phyloP scores from a whole-genome alignment of 2,113 vertebrate genomes.

The Pteruthius melanotis region DNA sequence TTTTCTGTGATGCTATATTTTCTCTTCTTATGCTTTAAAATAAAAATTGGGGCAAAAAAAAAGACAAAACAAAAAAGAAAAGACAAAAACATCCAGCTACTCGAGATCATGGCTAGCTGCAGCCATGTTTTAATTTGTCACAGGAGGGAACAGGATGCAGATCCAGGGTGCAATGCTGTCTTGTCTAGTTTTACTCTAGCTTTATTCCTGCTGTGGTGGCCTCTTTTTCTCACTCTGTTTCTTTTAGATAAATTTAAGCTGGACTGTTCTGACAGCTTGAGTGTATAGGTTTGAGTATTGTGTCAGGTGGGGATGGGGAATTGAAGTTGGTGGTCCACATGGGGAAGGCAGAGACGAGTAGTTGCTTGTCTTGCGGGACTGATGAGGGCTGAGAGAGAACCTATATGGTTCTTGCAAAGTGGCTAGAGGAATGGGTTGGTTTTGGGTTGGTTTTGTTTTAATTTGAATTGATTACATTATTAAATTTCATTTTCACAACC shows the following conservation, averaged over 20 bases:
- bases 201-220: neutral
- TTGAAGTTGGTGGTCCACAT: neutral
- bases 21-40: neutral
- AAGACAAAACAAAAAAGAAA: neutral
- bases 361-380: neutral
- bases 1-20: neutral
- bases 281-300: neutral
- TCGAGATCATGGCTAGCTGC: neutral
- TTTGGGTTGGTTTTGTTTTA: neutral
- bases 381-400: neutral
- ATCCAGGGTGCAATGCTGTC: neutral
- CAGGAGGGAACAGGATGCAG: neutral
- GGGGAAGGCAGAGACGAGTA: neutral
- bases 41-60: neutral
- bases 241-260: neutral
- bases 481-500: neutral
- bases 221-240: neutral
- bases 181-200: neutral
- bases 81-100: neutral
- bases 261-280: neutral
- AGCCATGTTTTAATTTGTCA: neutral
- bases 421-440: neutral
- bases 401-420: neutral
- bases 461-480: neutral
- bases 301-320: neutral